phyloP scores from a whole-genome alignment of 2,113 vertebrate species.

The Jaculus jaculus region DNA sequence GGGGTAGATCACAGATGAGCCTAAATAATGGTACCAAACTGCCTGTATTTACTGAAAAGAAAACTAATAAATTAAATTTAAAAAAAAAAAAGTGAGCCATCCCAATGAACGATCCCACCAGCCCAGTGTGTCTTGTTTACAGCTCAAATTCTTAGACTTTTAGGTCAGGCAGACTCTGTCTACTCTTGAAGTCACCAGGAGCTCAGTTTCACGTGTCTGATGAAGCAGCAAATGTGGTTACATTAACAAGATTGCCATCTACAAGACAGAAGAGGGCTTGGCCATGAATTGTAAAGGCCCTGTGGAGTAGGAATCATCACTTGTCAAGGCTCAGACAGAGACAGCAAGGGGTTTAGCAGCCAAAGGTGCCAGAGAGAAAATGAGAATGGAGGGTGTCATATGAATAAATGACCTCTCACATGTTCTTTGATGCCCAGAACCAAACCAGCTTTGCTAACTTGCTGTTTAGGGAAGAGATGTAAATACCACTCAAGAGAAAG shows the following conservation, averaged over 20 bases:
- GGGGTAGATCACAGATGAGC: too few relatives aligned
- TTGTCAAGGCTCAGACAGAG: not conserved
- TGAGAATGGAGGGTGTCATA: not conserved
- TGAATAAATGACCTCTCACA: conserved; percentile 23
- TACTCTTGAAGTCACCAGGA: not conserved
- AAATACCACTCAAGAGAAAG: not conserved
- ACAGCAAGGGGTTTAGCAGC: not conserved
- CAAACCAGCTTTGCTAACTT: not conserved
- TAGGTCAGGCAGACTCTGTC: not conserved
- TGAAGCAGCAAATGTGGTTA: not conserved
- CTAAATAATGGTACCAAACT: too few relatives aligned
- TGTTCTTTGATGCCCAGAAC: not conserved
- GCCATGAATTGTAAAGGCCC: not conserved
- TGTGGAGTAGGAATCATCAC: not conserved
- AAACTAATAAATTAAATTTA: too few relatives aligned
- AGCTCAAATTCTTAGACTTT: not conserved
- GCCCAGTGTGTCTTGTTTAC: too few relatives aligned
- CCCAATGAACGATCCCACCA: too few relatives aligned
- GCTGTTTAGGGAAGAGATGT: not conserved
- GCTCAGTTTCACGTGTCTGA: not conserved
- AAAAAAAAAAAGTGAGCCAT: too few relatives aligned
- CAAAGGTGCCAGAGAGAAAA: not conserved
- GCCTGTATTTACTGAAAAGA: too few relatives aligned
- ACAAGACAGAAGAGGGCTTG: conserved; percentile 22
- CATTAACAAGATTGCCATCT: conserved; percentile 68